Evolutionary conservation across 1,140 invertebrate species (phyloP).

Genomic region (Triops cancriformis): DNA sequence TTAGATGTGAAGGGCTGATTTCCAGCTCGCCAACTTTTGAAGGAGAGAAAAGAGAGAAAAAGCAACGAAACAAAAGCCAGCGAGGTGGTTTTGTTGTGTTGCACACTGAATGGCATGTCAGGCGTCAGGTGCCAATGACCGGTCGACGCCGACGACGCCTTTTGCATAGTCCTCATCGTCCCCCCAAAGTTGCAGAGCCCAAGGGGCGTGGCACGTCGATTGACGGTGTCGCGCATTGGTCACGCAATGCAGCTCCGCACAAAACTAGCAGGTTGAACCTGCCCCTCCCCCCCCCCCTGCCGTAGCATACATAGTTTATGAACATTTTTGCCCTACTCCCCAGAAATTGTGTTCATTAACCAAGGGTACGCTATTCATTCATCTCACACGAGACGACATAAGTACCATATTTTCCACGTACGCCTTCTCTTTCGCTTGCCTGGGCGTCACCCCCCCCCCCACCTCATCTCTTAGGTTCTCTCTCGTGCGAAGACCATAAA

Average conservation of each 20-base stretch:
- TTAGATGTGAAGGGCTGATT: not conserved
- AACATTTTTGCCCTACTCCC: too few relatives aligned
- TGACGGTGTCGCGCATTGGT: not conserved
- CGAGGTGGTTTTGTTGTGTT: not conserved
- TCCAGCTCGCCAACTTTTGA: not conserved
- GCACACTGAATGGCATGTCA: slow-evolving; percentile 2
- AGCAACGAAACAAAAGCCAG: not conserved
- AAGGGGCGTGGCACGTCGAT: not conserved
- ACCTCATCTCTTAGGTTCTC: not conserved
- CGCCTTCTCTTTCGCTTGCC: not conserved
- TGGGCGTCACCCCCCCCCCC: not conserved
- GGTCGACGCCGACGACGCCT: slow-evolving; percentile 7
- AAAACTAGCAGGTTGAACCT: not conserved
- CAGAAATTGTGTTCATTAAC: slow-evolving; percentile 1
- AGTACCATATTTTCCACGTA: not conserved
- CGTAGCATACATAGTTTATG: too few relatives aligned
- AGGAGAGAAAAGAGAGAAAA: not conserved
- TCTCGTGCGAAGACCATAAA: not conserved
- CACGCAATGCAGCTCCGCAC: not conserved
- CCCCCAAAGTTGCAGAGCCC: not conserved
- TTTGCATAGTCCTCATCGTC: not conserved
- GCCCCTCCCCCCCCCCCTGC: too few relatives aligned
- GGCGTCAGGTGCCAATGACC: slow-evolving; percentile 3
- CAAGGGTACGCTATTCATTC: not conserved
- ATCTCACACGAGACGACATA: not conserved